Evolutionary conservation across 2,888 invertebrate genomes (phyloP).

Genomic region (Sinopyrophorus schimmeli): DNA sequence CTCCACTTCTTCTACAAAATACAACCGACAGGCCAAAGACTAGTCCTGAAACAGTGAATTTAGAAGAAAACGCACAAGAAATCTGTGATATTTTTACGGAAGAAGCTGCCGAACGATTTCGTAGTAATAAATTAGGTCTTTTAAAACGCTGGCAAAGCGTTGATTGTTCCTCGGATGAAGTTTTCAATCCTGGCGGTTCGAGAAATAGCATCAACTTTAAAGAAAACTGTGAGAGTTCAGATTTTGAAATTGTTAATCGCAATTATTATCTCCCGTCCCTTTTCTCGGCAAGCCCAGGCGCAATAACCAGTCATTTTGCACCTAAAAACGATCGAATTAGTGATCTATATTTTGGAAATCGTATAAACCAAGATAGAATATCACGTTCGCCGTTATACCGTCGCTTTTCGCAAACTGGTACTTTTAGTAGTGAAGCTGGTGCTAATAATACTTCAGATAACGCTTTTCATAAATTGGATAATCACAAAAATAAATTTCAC

Average conservation of each 20-base stretch:
- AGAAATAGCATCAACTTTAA: slow-evolving; percentile 26
- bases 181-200: slow-evolving; percentile 34
- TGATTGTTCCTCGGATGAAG: slow-evolving; percentile 40
- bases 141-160: slow-evolving; percentile 46
- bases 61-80: slow-evolving; percentile 50
- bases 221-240: slow-evolving; percentile 29
- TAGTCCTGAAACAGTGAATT: slow-evolving; percentile 49
- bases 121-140: slow-evolving; percentile 43
- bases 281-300: slow-evolving; percentile 44
- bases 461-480: slow-evolving; percentile 13
- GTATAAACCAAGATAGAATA: slow-evolving; percentile 34
- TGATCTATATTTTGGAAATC: slow-evolving; percentile 46
- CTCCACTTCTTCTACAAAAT: slow-evolving; percentile 48
- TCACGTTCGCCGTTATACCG: slow-evolving; percentile 46
- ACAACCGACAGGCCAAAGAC: slow-evolving; percentile 51
- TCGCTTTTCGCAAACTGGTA: slow-evolving; percentile 31
- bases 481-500: slow-evolving; percentile 12
- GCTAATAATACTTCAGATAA: slow-evolving; percentile 9
- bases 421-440: slow-evolving; percentile 9
- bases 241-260: slow-evolving; percentile 42
- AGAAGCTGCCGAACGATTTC: slow-evolving; percentile 22
- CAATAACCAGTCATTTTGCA: slow-evolving; percentile 46
- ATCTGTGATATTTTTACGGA: slow-evolving; percentile 41
- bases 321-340: slow-evolving; percentile 45
- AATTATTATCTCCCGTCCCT: slow-evolving; percentile 46